Base-by-base conservation (phyloP, 92 coral and sea anemone species). In the Plumapathes pennacea region DNA sequence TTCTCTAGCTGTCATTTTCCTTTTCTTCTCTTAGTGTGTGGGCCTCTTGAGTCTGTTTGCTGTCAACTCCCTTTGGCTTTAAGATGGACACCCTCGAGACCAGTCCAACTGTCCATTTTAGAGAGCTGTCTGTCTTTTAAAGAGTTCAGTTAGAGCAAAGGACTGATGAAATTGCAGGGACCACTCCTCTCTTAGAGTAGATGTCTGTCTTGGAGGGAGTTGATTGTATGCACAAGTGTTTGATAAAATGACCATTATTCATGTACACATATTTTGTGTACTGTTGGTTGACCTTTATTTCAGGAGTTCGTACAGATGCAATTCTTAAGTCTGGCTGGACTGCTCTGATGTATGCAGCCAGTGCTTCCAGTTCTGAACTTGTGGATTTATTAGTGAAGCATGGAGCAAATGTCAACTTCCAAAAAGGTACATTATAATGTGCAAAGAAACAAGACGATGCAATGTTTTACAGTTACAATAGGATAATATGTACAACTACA, bases 371-470 rank as follows among this genome's bases (percentile, higher is more conserved):
- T 10, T 61, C 72, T 17, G 88, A 71, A 33, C 41, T 84, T 15
- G 68, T 92, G 29, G 83, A 85, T 10, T 37, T 83, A 10, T 62
- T 92, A 29, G 32, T 72, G 41, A 80, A 70, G 31, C 71, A 62
- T 29, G 96, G 96, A 46, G 96, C 98, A 38, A 92, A 92, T 72
- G 96, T 76, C 17, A 92, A 88, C 58, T 92, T 80, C 53, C 98
- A 92, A 38, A 92, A 92, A 77, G 97, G 97, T 91, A 48, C 36
- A 63, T 51, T 31, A 3, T 1, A 23, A 11, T 33, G 25, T 0
- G 33, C 4, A 9, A 14, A 13, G 45, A 46, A 46, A 46, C 17
- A 7, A n/a, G n/a, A 46, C 18, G 8, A 17, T 8, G 8, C 52
- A 46, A 7, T 46, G 52, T 8, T 46, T 13, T 46, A 46, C 10